A percentile compares a stretch with the other conserved stretches of the same genome.
phyloP scores from a whole-genome alignment of 2,113 vertebrate genomes.

The Rhinopomastus cyanomelas region DNA sequence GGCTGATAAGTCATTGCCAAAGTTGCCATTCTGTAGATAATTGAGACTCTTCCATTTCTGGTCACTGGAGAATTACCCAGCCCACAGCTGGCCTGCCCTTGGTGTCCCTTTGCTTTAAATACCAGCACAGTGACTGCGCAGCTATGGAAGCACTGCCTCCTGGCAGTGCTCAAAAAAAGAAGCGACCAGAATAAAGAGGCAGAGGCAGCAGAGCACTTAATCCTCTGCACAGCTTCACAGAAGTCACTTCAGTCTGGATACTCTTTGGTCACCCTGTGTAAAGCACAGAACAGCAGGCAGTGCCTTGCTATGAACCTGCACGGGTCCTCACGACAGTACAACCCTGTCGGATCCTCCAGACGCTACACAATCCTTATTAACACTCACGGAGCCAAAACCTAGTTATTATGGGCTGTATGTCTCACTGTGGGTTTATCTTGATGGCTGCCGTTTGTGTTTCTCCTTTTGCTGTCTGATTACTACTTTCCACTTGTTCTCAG shows the following conservation, averaged over 20 bases:
- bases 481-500: neutral
- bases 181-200: neutral
- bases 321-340: neutral
- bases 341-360: neutral
- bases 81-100: neutral
- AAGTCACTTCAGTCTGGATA: neutral
- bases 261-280: neutral
- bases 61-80: neutral
- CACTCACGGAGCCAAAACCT: neutral
- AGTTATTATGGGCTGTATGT: neutral
- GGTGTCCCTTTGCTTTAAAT: neutral
- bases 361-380: neutral
- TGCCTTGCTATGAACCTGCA: neutral
- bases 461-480: neutral
- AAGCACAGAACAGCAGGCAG: neutral
- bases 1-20: neutral
- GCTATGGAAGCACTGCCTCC: neutral
- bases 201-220: neutral
- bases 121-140: neutral
- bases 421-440: neutral
- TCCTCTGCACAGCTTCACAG: neutral
- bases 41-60: constrained; percentile 33
- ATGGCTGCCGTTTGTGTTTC: neutral
- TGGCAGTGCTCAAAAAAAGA: neutral
- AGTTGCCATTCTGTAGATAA: constrained; percentile 24